phyloP scores from a whole-genome alignment of 2,113 vertebrate genomes.

The Erythrocercus mccallii region DNA sequence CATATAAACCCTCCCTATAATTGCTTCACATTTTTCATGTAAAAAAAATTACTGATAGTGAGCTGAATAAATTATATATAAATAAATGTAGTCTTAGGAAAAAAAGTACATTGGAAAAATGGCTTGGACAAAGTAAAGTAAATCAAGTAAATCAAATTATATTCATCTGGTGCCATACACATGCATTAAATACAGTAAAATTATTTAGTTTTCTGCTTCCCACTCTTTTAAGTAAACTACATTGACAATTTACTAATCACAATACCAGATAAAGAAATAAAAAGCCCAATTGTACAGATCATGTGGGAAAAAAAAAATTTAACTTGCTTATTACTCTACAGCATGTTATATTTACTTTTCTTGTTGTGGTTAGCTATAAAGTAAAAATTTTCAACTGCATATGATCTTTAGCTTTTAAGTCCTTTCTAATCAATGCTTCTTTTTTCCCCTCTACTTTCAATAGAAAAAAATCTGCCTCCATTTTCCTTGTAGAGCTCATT shows the following conservation, averaged over 20 bases:
- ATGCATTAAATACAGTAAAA: background rate
- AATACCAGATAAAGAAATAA: background rate
- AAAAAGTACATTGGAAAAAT: background rate
- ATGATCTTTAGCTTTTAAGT: background rate
- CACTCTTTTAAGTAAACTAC: background rate
- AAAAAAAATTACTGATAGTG: background rate
- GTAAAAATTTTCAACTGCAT: background rate
- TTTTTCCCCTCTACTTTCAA: accelerated
- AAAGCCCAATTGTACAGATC: accelerated
- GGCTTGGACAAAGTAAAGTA: background rate
- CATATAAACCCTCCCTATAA: background rate
- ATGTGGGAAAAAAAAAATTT: background rate
- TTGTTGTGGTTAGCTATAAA: background rate
- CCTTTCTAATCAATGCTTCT: background rate
- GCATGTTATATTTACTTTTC: background rate
- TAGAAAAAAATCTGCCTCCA: background rate
- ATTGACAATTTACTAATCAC: background rate
- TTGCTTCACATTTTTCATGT: background rate
- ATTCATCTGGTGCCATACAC: accelerated
- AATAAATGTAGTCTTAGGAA: background rate
- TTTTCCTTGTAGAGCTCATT: background rate
- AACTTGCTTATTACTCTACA: background rate
- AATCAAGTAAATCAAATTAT: background rate
- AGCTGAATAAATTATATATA: background rate
- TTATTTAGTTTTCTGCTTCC: background rate